These are phyloP conservation scores for Cantharis nigra DNA, from an alignment of 2,888 invertebrate genomes.

Conservation along the genomic window DNA sequence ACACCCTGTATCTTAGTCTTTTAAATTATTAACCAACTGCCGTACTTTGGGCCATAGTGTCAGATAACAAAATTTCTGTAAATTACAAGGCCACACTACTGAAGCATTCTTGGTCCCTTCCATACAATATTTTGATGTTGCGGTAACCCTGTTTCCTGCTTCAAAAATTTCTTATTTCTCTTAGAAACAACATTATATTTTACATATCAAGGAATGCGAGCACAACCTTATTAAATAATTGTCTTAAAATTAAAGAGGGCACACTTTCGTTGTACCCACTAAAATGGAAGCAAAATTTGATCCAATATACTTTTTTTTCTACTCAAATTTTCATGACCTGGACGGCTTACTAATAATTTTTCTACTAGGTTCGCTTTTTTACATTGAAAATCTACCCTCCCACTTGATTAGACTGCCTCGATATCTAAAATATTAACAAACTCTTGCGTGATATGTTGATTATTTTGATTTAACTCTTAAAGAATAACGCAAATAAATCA, in stretches of 20 bases:
- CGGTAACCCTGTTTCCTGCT: neutral
- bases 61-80: neutral
- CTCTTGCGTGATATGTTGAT: neutral
- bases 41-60: neutral
- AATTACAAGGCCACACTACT: slow-evolving; percentile 41
- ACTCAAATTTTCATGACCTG: neutral
- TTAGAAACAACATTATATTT: neutral
- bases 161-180: neutral
- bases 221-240: neutral
- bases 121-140: slow-evolving; percentile 11
- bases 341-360: neutral
- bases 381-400: neutral
- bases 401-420: neutral
- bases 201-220: neutral
- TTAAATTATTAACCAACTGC: neutral
- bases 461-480: neutral
- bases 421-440: neutral
- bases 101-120: slow-evolving; percentile 44
- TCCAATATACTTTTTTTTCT: neutral
- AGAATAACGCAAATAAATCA: neutral
- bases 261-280: slow-evolving; percentile 9
- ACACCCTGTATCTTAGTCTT: neutral
- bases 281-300: neutral
- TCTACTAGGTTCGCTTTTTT: neutral
- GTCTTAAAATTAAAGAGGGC: neutral